A percentile compares a stretch with the other conserved stretches of the same genome.
These are phyloP conservation scores for Drosophila orosa DNA, from an alignment of 1,140 invertebrate species.

Conservation along the genomic window DNA sequence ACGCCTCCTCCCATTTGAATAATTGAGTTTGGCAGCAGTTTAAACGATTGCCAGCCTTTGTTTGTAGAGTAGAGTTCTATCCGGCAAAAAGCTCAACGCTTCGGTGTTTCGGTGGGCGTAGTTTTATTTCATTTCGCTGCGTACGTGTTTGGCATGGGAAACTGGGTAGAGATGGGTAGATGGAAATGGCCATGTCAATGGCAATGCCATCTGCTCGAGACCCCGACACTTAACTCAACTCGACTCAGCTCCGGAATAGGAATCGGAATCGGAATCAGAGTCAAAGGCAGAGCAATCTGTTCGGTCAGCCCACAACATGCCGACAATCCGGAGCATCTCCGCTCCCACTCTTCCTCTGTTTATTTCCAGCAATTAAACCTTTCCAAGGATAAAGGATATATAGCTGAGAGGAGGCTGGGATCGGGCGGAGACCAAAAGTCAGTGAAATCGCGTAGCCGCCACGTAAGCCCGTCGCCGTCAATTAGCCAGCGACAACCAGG, in stretches of 20 bases:
- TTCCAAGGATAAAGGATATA: conserved; percentile 44
- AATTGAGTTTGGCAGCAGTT: conserved; percentile 70
- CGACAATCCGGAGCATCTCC: not conserved
- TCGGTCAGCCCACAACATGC: conserved; percentile 38
- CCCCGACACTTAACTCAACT: not conserved
- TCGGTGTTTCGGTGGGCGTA: conserved; percentile 53
- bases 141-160: conserved; percentile 53
- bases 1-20: conserved; percentile 58
- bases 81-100: conserved; percentile 34
- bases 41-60: conserved; percentile 73
- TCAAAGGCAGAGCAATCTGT: conserved; percentile 68
- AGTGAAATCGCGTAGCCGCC: conserved; percentile 47
- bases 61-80: conserved; percentile 22
- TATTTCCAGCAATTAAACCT: conserved; percentile 73
- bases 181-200: conserved; percentile 33
- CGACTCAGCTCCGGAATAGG: not conserved
- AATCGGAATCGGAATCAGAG: conserved; percentile 19
- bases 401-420: conserved; percentile 3
- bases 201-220: conserved; percentile 26
- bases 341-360: conserved; percentile 15
- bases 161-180: conserved; percentile 43
- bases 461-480: conserved; percentile 55
- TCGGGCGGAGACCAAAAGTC: not conserved
- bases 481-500: conserved; percentile 48
- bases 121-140: conserved; percentile 75